Percentiles rank a stretch among this genome's conserved stretches.
Evolutionary conservation across 2,888 invertebrate species (phyloP).

Genomic region (Eupeodes latifasciatus): DNA sequence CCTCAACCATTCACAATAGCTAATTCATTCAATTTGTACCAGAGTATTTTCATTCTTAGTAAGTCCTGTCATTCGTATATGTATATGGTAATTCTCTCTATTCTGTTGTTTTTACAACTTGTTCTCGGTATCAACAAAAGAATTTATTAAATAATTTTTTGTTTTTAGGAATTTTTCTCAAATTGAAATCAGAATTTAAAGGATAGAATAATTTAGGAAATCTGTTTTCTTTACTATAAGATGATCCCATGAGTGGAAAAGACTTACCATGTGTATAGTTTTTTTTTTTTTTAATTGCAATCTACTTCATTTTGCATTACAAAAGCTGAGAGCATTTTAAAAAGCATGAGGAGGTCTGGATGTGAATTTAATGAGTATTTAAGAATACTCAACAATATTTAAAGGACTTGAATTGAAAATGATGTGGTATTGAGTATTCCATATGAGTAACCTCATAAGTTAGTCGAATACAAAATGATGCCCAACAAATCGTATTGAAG

Average conservation of each 20-base stretch:
- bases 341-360: too few relatives aligned
- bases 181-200: constrained; percentile 59
- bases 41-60: constrained; percentile 45
- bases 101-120: constrained; percentile 71
- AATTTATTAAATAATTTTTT: constrained; percentile 30
- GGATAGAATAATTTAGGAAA: constrained; percentile 14
- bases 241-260: neutral
- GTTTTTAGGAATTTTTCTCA: constrained; percentile 35
- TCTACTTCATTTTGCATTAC: neutral
- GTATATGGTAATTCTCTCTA: constrained; percentile 62
- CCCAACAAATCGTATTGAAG: neutral
- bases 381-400: neutral
- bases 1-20: constrained; percentile 51
- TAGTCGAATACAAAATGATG: neutral
- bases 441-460: neutral
- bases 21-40: constrained; percentile 74
- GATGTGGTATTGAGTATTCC: neutral
- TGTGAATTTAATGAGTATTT: neutral
- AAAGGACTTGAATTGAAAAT: neutral
- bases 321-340: neutral
- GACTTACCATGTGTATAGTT: neutral
- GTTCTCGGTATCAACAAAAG: constrained; percentile 70
- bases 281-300: constrained; percentile 5
- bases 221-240: neutral
- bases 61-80: constrained; percentile 49